phyloP scores from a whole-genome alignment of 2,888 invertebrate species.

The Sphaerophoria rueppellii region DNA sequence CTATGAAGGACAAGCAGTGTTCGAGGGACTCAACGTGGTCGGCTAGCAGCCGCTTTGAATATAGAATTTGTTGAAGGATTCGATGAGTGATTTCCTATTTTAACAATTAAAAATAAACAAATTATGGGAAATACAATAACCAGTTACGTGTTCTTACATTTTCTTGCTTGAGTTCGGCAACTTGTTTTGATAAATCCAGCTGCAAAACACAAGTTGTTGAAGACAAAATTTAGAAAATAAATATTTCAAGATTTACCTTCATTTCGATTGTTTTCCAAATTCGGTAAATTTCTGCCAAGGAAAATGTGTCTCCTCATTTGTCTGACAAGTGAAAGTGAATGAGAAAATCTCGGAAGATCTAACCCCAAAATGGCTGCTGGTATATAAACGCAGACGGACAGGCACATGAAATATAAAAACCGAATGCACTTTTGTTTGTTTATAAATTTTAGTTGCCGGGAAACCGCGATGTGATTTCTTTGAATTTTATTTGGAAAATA shows the following conservation, averaged over 20 bases:
- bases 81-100: slow-evolving; percentile 76
- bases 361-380: not conserved
- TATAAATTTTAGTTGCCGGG: not conserved
- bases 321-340: not conserved
- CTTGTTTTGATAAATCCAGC: slow-evolving; percentile 69
- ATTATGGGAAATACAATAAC: not conserved
- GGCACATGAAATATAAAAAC: not conserved
- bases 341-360: not conserved
- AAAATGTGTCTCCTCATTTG: not conserved
- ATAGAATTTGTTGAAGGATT: slow-evolving; percentile 78
- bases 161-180: slow-evolving; percentile 79
- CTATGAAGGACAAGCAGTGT: slow-evolving; percentile 76
- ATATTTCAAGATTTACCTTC: slow-evolving; percentile 28
- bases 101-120: not conserved
- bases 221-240: not conserved
- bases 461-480: too few species aligned
- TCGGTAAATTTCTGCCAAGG: not conserved
- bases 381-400: too few species aligned
- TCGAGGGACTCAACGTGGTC: slow-evolving; percentile 82
- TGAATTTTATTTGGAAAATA: too few species aligned
- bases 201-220: not conserved
- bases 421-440: not conserved
- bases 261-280: slow-evolving; percentile 27
- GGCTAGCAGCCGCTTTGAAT: slow-evolving; percentile 80
- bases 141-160: slow-evolving; percentile 75